Conservation (phyloP, 37 sponge, comb jelly and placozoan genomes). For the Theonella swinhoei region DNA sequence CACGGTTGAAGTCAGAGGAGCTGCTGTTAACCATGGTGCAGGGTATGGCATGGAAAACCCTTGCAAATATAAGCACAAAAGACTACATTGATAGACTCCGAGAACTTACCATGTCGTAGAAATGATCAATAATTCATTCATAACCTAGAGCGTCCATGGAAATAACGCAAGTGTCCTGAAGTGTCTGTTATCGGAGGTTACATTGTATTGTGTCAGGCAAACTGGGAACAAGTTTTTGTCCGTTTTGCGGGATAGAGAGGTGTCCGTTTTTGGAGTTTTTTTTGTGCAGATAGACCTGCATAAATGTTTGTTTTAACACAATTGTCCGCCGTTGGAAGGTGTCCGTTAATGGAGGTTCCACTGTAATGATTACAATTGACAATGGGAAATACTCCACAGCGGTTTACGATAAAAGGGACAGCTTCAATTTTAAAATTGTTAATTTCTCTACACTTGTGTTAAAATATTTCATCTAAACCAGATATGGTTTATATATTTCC, state of each 20-base stretch:
- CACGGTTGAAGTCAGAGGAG: constrained; percentile 46
- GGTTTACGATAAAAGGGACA: too few relatives aligned
- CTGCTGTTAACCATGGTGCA: constrained; percentile 53
- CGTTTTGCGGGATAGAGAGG: neutral
- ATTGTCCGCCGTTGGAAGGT: neutral
- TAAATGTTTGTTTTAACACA: neutral
- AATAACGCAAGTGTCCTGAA: neutral
- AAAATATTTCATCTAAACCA: too few relatives aligned
- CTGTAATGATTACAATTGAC: too few relatives aligned
- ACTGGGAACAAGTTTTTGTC: neutral
- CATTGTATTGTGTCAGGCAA: neutral
- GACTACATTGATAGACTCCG: constrained; percentile 25
- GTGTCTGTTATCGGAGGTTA: neutral
- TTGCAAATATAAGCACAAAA: constrained; percentile 31
- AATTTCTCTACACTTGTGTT: too few relatives aligned
- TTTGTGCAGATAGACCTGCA: neutral
- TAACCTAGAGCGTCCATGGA: neutral
- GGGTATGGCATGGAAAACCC: constrained; percentile 64
- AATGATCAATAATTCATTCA: neutral
- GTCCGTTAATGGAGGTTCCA: neutral
- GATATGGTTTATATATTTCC: too few relatives aligned
- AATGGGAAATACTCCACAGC: too few relatives aligned
- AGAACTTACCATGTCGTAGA: constrained; percentile 3
- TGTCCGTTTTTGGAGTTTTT: neutral
- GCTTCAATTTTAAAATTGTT: too few relatives aligned